A percentile compares a stretch with the other conserved stretches of the same genome.
phyloP scores from a whole-genome alignment of 2,797 vertebrate species.

The Galago senegalensis region DNA sequence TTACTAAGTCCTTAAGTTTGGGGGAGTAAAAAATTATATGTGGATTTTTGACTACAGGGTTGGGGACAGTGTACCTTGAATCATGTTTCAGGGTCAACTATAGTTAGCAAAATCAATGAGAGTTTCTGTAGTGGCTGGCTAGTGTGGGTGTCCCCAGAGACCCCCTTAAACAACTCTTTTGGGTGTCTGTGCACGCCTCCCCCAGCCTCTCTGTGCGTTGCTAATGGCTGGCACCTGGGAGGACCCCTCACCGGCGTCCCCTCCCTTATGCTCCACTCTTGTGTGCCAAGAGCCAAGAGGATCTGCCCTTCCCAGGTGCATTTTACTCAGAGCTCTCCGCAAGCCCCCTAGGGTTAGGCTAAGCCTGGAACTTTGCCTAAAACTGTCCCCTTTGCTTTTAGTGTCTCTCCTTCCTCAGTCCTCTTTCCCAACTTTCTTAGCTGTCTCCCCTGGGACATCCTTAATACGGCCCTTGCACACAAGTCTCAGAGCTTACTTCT shows the following conservation, averaged over 20 bases:
- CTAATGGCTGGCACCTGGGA: too few species aligned
- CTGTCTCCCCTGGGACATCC: background rate
- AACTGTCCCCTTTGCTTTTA: background rate
- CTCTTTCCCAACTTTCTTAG: background rate
- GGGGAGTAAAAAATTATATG: background rate
- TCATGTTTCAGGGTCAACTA: background rate
- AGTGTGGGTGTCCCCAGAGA: background rate
- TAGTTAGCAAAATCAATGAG: background rate
- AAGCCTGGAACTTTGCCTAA: background rate
- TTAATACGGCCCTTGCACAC: background rate
- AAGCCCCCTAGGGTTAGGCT: background rate
- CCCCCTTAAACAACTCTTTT: background rate
- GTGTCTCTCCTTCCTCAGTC: background rate
- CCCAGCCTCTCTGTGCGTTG: fast-evolving
- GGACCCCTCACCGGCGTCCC: too few species aligned
- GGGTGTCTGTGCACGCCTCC: background rate
- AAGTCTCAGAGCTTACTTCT: background rate
- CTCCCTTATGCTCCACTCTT: too few species aligned
- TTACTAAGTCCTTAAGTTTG: background rate
- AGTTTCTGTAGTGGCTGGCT: background rate
- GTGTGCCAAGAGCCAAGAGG: background rate
- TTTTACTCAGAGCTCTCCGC: too few species aligned
- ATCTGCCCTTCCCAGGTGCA: background rate
- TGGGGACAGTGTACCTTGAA: background rate
- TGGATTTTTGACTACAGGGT: background rate